A percentile compares a stretch with the other conserved stretches of the same genome.
Conservation (phyloP, 64 coral and sea anemone genomes). For the Acropora tenuis region DNA sequence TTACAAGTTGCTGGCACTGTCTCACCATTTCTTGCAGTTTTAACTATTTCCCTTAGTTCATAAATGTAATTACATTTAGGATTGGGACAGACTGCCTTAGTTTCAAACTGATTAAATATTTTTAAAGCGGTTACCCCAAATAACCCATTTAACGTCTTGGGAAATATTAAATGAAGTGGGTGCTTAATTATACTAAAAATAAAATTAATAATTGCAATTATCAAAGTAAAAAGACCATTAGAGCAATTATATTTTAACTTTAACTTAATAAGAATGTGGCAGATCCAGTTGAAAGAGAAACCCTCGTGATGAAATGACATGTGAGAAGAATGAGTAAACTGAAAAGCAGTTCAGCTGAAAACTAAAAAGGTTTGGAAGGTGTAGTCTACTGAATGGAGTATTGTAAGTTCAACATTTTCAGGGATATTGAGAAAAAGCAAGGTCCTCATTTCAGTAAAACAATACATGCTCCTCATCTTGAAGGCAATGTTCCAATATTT, state of each 20-base stretch:
- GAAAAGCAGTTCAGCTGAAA: too few relatives aligned
- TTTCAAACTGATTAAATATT: conserved; percentile 11
- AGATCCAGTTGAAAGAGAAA: not conserved
- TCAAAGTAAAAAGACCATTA: conserved; percentile 17
- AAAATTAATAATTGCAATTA: conserved; percentile 26
- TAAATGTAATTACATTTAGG: not conserved
- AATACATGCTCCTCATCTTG: too few relatives aligned
- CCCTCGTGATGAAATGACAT: too few relatives aligned
- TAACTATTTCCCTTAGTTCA: not conserved
- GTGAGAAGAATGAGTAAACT: too few relatives aligned
- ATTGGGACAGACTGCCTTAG: conserved; percentile 23
- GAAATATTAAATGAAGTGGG: conserved; percentile 20
- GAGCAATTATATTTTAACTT: conserved; percentile 23
- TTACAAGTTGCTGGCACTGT: not conserved
- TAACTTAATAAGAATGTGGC: conserved; percentile 26
- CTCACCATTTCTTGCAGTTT: not conserved
- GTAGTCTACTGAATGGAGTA: too few relatives aligned
- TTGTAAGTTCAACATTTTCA: too few relatives aligned
- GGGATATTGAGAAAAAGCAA: too few relatives aligned
- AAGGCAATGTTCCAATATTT: too few relatives aligned
- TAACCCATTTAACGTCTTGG: not conserved
- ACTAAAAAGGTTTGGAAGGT: too few relatives aligned
- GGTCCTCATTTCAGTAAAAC: too few relatives aligned
- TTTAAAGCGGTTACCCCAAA: conserved; percentile 10
- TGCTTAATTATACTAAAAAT: conserved; percentile 17